A percentile compares a stretch with the other conserved stretches of the same genome.
Conservation (phyloP, 2,113 vertebrate species). For the Sinosuthora webbiana region DNA sequence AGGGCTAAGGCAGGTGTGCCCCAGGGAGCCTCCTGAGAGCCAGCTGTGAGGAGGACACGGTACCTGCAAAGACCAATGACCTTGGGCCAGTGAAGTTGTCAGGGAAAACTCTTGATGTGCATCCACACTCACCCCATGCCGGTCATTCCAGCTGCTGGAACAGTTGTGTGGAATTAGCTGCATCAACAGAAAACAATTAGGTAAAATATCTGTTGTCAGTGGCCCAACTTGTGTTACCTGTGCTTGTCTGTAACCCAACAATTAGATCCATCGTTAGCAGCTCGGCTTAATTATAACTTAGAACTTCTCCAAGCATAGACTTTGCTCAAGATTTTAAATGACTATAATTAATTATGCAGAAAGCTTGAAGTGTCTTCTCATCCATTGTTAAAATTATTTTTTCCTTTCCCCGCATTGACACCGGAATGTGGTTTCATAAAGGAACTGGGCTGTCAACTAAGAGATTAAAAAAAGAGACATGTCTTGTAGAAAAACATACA, state of each 20-base stretch:
- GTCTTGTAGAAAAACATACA: not conserved
- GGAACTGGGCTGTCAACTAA: not conserved
- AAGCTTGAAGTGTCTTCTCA: not conserved
- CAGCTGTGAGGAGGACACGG: not conserved
- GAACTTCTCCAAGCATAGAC: not conserved
- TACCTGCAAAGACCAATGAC: not conserved
- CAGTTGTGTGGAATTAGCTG: not conserved
- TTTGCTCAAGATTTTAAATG: slow-evolving; percentile 11
- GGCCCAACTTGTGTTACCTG: not conserved
- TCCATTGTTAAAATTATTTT: not conserved
- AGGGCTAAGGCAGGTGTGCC: not conserved
- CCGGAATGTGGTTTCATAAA: not conserved
- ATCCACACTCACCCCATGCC: fast-evolving
- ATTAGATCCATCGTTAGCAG: not conserved
- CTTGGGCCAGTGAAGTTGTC: not conserved
- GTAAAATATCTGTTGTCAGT: not conserved
- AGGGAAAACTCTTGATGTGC: not conserved
- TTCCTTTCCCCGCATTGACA: not conserved
- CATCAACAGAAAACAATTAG: not conserved
- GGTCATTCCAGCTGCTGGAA: not conserved
- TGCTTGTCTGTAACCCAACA: not conserved
- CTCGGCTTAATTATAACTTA: slow-evolving; percentile 37
- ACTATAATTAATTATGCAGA: slow-evolving; percentile 33
- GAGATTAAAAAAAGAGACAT: not conserved
- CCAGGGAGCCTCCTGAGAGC: not conserved